phyloP scores from a whole-genome alignment of 2,888 invertebrate genomes.

The Xestia ashworthii region DNA sequence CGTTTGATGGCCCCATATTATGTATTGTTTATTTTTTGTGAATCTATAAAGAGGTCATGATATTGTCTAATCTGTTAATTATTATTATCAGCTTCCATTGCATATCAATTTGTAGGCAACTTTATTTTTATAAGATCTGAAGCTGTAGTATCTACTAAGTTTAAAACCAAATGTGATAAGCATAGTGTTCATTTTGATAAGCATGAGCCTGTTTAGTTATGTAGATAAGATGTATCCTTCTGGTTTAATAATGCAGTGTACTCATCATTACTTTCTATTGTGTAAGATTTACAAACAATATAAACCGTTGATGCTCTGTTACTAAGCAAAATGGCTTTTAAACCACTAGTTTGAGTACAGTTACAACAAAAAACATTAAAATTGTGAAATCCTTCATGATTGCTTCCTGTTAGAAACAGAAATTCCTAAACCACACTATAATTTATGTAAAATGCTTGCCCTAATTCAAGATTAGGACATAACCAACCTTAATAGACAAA shows the following conservation, averaged over 20 bases:
- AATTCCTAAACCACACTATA: not conserved
- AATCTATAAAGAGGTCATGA: conserved; percentile 6
- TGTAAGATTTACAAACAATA: conserved; percentile 44
- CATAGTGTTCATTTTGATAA: conserved; percentile 45
- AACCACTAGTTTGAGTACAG: not conserved
- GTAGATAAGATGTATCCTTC: conserved; percentile 1
- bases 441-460: conserved; percentile 15
- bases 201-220: not conserved
- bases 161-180: conserved; percentile 43
- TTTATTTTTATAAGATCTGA: conserved; percentile 41
- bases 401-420: conserved; percentile 5
- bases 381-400: conserved; percentile 13
- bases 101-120: conserved; percentile 15
- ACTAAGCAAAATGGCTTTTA: not conserved
- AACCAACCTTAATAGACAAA: conserved; percentile 7
- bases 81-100: conserved; percentile 32
- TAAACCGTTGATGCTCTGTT: not conserved
- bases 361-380: not conserved
- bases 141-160: conserved; percentile 11
- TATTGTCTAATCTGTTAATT: conserved; percentile 13
- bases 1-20: conserved; percentile 48
- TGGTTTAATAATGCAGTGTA: not conserved
- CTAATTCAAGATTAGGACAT: conserved; percentile 13
- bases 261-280: conserved; percentile 37
- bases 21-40: conserved; percentile 54